Evolutionary conservation across 2,113 vertebrate genomes (phyloP).

Genomic region (Empidonax alnorum): DNA sequence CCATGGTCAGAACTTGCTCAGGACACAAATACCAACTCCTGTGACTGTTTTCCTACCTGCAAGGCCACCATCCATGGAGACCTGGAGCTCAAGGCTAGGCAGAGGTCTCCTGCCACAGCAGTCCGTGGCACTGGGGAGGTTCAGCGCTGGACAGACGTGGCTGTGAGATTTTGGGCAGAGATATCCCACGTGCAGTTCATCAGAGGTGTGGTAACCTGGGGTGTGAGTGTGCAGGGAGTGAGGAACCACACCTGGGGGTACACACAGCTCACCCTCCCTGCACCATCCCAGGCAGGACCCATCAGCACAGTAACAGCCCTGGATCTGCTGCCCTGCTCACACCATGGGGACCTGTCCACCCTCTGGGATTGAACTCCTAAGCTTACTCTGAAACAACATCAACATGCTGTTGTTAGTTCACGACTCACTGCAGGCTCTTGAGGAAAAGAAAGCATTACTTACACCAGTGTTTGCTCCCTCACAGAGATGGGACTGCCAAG

Average conservation of each 20-base stretch:
- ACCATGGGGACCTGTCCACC: accelerated
- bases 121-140: background rate
- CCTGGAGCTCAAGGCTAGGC: background rate
- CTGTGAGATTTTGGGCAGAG: background rate
- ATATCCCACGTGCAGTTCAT: background rate
- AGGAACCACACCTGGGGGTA: background rate
- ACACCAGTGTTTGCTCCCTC: background rate
- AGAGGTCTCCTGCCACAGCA: background rate
- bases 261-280: background rate
- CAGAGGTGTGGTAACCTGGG: background rate
- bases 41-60: background rate
- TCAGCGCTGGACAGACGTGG: accelerated
- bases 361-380: background rate
- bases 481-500: background rate
- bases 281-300: accelerated
- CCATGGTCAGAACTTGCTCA: background rate
- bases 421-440: accelerated
- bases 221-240: background rate
- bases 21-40: background rate
- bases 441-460: background rate
- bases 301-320: background rate
- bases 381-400: background rate
- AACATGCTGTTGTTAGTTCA: background rate
- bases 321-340: background rate
- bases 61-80: background rate